Conservation (phyloP, 1,140 invertebrate species). For the Triops cancriformis region DNA sequence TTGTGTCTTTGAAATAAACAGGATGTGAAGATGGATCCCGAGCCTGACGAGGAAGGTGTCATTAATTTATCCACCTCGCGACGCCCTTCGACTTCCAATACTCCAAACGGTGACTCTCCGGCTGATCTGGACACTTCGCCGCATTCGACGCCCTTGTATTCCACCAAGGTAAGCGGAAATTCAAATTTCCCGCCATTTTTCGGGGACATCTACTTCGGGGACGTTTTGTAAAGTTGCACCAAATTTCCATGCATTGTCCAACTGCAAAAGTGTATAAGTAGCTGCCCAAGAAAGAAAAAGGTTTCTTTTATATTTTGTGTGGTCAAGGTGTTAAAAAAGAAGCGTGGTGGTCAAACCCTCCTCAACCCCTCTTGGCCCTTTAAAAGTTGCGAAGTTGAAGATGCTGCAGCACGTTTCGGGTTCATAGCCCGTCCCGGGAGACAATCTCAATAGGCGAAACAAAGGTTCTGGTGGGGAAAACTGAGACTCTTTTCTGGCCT, state of each 20-base stretch:
- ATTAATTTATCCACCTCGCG: constrained; percentile 6
- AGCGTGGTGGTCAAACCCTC: not conserved
- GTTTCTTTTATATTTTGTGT: not conserved
- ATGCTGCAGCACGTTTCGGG: constrained; percentile 8
- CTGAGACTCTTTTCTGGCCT: not conserved
- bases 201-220: too few relatives aligned
- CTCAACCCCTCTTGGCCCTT: not conserved
- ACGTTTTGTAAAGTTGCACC: too few relatives aligned
- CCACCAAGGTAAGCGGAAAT: not conserved
- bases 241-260: too few relatives aligned
- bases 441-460: not conserved
- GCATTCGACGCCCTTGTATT: not conserved
- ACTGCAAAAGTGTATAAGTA: too few relatives aligned
- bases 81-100: not conserved
- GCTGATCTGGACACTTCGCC: not conserved
- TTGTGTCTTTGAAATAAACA: not conserved
- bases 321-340: not conserved
- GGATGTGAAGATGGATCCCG: constrained; percentile 9
- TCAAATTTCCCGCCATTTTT: not conserved
- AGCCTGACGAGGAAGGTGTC: constrained; percentile 8
- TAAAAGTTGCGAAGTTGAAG: constrained; percentile 2
- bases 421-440: not conserved
- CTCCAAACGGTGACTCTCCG: not conserved
- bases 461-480: not conserved
- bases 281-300: not conserved